phyloP scores from a whole-genome alignment of 2,797 vertebrate genomes.

The Epinephelus coioides region DNA sequence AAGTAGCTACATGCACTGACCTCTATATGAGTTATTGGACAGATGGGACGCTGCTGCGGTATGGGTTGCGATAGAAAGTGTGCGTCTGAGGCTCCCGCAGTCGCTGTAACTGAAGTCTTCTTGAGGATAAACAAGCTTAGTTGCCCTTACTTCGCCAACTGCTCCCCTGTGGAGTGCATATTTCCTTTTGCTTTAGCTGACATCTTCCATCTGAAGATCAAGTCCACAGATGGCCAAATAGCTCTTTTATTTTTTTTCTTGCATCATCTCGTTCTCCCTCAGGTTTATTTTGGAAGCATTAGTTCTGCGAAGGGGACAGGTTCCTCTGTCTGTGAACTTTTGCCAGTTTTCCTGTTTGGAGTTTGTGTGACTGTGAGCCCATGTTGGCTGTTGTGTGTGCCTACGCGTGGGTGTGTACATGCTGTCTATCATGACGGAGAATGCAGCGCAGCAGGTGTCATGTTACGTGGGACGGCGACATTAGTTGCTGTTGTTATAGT shows the following conservation, averaged over 20 bases:
- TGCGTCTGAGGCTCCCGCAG: slow-evolving; percentile 8
- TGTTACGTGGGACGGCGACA: slow-evolving; percentile 41
- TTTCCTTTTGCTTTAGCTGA: slow-evolving; percentile 39
- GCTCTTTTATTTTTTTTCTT: slow-evolving; percentile 18
- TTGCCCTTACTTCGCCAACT: slow-evolving; percentile 45
- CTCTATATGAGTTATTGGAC: background rate
- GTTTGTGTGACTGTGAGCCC: slow-evolving; percentile 6
- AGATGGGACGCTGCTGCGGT: slow-evolving; percentile 7
- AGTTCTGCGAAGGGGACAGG: slow-evolving; percentile 7
- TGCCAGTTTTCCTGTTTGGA: slow-evolving; percentile 24
- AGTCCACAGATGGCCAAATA: slow-evolving; percentile 65
- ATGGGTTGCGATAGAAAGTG: background rate
- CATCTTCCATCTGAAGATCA: slow-evolving; percentile 60
- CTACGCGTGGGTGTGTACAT: slow-evolving; percentile 34
- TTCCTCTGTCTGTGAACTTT: slow-evolving; percentile 32
- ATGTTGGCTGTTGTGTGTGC: background rate
- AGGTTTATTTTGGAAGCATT: slow-evolving; percentile 55
- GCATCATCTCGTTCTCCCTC: slow-evolving; percentile 35
- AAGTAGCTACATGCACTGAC: slow-evolving; percentile 16
- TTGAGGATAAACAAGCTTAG: slow-evolving; percentile 38
- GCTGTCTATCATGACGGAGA: slow-evolving; percentile 45
- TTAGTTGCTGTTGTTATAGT: slow-evolving; percentile 33
- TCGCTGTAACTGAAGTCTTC: background rate
- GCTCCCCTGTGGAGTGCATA: slow-evolving; percentile 40
- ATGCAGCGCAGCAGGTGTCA: slow-evolving; percentile 37